Conservation (phyloP, 2,113 vertebrate species). For the Carassius gibelio region DNA sequence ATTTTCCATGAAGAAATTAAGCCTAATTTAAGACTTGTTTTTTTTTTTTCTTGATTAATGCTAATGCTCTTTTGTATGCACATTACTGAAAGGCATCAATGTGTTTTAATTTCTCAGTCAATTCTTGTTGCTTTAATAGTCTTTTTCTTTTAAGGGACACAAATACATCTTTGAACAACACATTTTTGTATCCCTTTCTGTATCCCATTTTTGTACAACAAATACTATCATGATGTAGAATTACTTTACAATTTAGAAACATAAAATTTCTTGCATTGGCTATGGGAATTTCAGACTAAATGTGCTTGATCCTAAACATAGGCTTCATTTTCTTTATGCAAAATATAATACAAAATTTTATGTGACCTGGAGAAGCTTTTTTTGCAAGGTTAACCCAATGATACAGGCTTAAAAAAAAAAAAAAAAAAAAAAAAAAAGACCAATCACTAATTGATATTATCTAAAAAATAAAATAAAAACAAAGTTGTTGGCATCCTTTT, state of each 20-base stretch:
- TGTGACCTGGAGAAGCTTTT: background rate
- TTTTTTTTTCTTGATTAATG: background rate
- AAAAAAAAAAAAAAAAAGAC: background rate
- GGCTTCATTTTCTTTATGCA: background rate
- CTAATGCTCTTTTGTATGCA: background rate
- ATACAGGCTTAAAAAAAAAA: background rate
- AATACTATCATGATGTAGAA: background rate
- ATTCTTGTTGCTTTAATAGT: background rate
- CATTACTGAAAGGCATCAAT: background rate
- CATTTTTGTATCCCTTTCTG: no score
- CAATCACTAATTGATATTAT: background rate
- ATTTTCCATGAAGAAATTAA: background rate
- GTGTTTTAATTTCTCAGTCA: background rate
- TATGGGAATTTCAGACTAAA: background rate
- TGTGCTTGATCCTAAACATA: background rate
- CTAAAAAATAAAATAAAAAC: background rate
- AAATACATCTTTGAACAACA: no score
- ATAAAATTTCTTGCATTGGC: no score
- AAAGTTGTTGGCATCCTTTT: background rate
- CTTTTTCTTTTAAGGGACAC: background rate
- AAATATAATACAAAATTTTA: background rate
- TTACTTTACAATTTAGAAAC: background rate
- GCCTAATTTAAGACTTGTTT: background rate
- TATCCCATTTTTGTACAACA: background rate
- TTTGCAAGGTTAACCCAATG: background rate